Base-by-base conservation (phyloP, 2,113 vertebrate genomes). In the Sturnira hondurensis region DNA sequence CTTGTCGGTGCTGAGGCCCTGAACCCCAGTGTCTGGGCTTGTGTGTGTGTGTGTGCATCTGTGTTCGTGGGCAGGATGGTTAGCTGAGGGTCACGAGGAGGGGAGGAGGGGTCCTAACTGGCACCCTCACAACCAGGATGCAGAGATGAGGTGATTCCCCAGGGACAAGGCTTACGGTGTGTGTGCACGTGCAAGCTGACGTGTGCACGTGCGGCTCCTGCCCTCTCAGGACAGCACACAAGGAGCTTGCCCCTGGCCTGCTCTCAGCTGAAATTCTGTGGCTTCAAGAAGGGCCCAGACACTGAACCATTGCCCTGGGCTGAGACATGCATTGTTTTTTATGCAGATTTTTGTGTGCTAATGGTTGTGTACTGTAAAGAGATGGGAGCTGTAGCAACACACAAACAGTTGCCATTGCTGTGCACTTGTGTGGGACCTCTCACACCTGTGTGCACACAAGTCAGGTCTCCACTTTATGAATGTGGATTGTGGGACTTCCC, bases 21-120 rank as follows among this genome's bases (percentile, higher is more conserved):
- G 1, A 70, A 71, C 82, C 26, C 86, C 14, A 41, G 97, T 81
- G 97, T 97, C 84, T 93, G 94, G 74, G 86, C 63, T 92, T 84
- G 91, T 33, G 63, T 58, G 82, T 67, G 86, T 16, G 31, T 74
- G 96, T 86, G 73, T 94, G 96, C n/a, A 92, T 97, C 88, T 16
- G 15, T 85, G 22, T 65, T 86, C 13, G 43, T 68, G 96, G 0
- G 33, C 93, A 93, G 70, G 16, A 93, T 77, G 96, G 52, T 41
- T 74, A 89, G 83, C 52, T 45, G 80, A 71, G 4, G 9, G 43
- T 70, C 36, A 22, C 2, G 28, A 93, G 87, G 33, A 84, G 82
- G 84, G 88, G 65, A 67, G 56, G 22, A 4, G 50, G 26, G 24
- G 5, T 8, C 31, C 56, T 68, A 41, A 74, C 28, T 16, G 58